Evolutionary conservation across 1,140 invertebrate genomes (phyloP).

Genomic region (Conus betulinus): DNA sequence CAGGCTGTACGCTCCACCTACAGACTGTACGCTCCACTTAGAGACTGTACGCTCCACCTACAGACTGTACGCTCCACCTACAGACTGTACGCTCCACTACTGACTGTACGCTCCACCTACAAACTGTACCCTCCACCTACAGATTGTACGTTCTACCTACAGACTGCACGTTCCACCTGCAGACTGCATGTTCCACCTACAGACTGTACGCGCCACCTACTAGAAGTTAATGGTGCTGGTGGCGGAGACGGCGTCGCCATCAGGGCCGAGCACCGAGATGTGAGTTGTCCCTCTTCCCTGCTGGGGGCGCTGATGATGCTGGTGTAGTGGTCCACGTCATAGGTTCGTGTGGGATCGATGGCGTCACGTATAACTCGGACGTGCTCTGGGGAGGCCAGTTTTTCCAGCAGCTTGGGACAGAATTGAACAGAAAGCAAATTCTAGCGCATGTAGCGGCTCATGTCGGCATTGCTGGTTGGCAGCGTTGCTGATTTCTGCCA

Average conservation of each 20-base stretch:
- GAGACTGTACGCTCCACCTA: too few species aligned
- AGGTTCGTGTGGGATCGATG: constrained; percentile 83
- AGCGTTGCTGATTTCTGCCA: too few species aligned
- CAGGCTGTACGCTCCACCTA: constrained; percentile 75
- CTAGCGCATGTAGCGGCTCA: too few species aligned
- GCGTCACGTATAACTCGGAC: constrained; percentile 79
- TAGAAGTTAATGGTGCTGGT: constrained; percentile 91
- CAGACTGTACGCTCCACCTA: too few species aligned
- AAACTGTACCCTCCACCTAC: too few species aligned
- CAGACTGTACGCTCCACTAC: too few species aligned
- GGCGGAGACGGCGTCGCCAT: constrained; percentile 94
- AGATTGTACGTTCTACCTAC: too few species aligned
- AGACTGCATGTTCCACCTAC: too few species aligned
- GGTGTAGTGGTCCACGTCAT: constrained; percentile 74
- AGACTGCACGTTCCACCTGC: too few species aligned
- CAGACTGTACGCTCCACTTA: constrained; percentile 48
- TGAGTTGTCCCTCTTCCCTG: constrained; percentile 89
- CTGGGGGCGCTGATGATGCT: constrained; percentile 35
- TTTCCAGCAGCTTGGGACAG: constrained; percentile 78
- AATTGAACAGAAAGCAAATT: constrained; percentile 69
- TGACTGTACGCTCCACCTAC: too few species aligned
- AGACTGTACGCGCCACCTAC: constrained; percentile 76
- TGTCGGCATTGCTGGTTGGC: too few species aligned
- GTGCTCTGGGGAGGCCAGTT: constrained; percentile 82
- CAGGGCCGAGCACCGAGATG: constrained; percentile 86